Evolutionary conservation across 1,140 invertebrate species (phyloP), one percentile per base, ranked within the genome.

Genomic region (Phocides pigmalion): DNA sequence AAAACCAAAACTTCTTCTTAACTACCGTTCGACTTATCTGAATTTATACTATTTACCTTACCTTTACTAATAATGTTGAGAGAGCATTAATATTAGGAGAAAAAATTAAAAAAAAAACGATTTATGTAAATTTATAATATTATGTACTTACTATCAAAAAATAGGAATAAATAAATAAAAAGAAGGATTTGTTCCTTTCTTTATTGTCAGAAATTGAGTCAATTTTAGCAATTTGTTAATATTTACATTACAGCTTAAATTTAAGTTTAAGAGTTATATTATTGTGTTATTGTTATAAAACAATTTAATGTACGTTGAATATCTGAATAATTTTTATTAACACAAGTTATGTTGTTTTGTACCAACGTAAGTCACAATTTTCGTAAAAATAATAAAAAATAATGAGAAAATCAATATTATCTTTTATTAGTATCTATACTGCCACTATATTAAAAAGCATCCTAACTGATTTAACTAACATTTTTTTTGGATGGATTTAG

Each of bases 301-400:
- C 51, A 62, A 62, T 69, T 65, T 62, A 64, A 47, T 74, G 67
- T 75, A 79, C 42, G 72, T 76, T 77, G 66, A 56, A 59, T 67
- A 47, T 66, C 64, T 56, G 53, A 42, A 66, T 54, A 70, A 71
- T 74, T 80, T 64, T 64, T 62, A 64, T 64, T 78, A 79, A 73
- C 22, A 64, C 53, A 46, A 62, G 70, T 84, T 82, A 68, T 68
- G 76, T 75, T 76, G 46, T 78, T 76, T 81, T 76, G 42, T 81
- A 78, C 74, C 66, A 72, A 77, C 77, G 73, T 73, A 71, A 71
- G 72, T 75, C 81, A 81, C 68, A 76, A 56, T 73, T 75, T 78
- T 76, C 70, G 62, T 49, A 64, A 64, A 62, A 64, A 49, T 59
- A 63, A 68, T 63, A n/a, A 49, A 56, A 41, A 68, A n/a, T 50